Evolutionary conservation across 2,888 invertebrate species (phyloP), one percentile per base, ranked within the genome.

Genomic region (Drosophila engyochracea): DNA sequence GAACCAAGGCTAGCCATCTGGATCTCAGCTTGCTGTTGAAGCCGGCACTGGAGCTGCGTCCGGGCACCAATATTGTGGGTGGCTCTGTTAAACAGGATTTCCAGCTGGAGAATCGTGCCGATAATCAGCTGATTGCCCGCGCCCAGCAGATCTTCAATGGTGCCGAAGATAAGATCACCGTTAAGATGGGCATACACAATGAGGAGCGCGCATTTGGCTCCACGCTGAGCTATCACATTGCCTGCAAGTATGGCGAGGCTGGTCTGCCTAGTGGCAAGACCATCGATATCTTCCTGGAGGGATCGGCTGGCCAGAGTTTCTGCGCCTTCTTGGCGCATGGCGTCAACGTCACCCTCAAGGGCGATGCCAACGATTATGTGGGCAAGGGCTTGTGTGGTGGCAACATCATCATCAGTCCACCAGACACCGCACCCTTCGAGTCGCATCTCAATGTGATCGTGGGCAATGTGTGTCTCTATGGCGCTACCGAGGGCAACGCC

Each of bases 301-400:
- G 99, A 22, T 98, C 99, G 4, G 99, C 99, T 14, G 99, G 99
- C 16, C 99, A 99, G 94, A 99, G 99, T 92, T 99, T 99, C 95
- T 98, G 99, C 93, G 99, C 99, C 9, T 99, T 99, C 94, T 94
- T 99, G 87, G 96, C 97, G 0, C 96, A 96, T 80, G 99, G 99
- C 31, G 95, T 99, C 65, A 96, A 96, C 63, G 97, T 99, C 5
- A 97, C 96, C 0, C 94, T 99, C 25, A 98, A 98, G 93, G 99
- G 99, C 52, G 99, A 99, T 94, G 96, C 99, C 37, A 99, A 99
- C 92, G 99, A 99, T 93, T 99, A 99, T 93, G 99, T 99, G 75
- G 99, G 98, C 94, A 96, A 96, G 91, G 98, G 99, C 76, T 94
- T 99, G 44, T 99, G 98, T 41, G 99, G 99, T 47, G 99, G 99